phyloP scores from a whole-genome alignment of 2,113 vertebrate genomes.

The Grammomys dolichurus region DNA sequence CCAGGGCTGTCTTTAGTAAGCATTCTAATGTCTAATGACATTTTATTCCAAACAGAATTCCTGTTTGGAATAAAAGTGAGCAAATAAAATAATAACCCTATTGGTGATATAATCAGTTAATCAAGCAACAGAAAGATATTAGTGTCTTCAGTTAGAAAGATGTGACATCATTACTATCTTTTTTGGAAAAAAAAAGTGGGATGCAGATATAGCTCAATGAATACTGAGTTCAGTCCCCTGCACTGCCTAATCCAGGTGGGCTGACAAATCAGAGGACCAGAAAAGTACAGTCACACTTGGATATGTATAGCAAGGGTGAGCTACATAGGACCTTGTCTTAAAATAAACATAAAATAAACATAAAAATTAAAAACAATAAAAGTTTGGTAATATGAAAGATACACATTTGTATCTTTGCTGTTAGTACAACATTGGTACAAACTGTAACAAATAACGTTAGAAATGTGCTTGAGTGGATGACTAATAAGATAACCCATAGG shows the following conservation, averaged over 20 bases:
- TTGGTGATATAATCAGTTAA: not conserved
- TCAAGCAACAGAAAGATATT: not conserved
- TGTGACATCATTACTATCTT: not conserved
- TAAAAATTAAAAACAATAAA: not conserved
- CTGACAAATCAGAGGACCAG: not conserved
- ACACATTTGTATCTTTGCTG: not conserved
- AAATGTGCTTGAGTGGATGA: not conserved
- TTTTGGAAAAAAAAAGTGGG: not conserved
- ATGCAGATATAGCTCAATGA: not conserved
- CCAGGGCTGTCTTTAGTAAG: not conserved
- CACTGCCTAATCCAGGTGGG: not conserved
- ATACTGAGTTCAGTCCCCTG: not conserved
- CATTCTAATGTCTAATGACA: not conserved
- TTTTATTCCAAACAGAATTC: not conserved
- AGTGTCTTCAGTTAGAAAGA: not conserved
- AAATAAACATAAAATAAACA: not conserved
- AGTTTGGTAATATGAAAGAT: not conserved
- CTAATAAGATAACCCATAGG: not conserved
- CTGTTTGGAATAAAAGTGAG: slow-evolving; percentile 23
- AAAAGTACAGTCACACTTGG: not conserved
- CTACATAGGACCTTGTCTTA: not conserved
- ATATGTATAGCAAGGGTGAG: not conserved
- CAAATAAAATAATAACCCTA: not conserved
- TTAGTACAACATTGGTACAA: not conserved
- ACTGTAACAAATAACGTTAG: not conserved